phyloP scores from a whole-genome alignment of 2,797 vertebrate species.

The Cynodonichthys magdalenae region DNA sequence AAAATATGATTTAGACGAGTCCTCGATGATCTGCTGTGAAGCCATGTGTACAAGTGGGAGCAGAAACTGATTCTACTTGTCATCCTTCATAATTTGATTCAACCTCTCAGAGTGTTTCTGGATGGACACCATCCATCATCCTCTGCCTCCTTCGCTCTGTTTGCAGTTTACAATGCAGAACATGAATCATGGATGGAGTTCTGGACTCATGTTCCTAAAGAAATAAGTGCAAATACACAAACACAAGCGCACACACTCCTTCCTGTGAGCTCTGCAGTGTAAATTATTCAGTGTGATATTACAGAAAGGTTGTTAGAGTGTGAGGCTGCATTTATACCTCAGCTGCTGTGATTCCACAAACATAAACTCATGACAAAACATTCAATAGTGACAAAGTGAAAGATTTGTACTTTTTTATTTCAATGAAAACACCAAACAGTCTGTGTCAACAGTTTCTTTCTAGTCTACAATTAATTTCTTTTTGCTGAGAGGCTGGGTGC shows the following conservation, averaged over 20 bases:
- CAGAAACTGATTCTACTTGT: neutral
- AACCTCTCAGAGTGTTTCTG: neutral
- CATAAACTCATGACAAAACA: neutral
- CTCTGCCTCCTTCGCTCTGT: neutral
- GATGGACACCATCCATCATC: neutral
- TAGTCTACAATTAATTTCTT: no score
- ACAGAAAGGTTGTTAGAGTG: constrained; percentile 25
- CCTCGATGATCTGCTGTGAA: neutral
- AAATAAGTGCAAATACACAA: neutral
- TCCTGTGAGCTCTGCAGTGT: neutral
- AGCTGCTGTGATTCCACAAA: constrained; percentile 16
- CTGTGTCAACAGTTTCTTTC: no score
- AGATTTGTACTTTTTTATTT: no score
- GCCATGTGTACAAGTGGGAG: neutral
- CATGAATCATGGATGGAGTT: constrained; percentile 35
- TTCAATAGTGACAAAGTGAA: no score
- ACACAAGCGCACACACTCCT: neutral
- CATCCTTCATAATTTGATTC: neutral
- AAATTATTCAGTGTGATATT: constrained; percentile 47
- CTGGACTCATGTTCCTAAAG: constrained; percentile 11
- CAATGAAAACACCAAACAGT: no score
- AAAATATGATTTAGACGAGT: neutral
- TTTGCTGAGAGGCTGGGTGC: no score
- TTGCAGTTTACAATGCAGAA: constrained; percentile 11
- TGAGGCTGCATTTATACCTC: constrained; percentile 32